Evolutionary conservation across 2,888 invertebrate genomes (phyloP), one percentile per base, ranked within the genome.

Genomic region (Sycophila texana): DNA sequence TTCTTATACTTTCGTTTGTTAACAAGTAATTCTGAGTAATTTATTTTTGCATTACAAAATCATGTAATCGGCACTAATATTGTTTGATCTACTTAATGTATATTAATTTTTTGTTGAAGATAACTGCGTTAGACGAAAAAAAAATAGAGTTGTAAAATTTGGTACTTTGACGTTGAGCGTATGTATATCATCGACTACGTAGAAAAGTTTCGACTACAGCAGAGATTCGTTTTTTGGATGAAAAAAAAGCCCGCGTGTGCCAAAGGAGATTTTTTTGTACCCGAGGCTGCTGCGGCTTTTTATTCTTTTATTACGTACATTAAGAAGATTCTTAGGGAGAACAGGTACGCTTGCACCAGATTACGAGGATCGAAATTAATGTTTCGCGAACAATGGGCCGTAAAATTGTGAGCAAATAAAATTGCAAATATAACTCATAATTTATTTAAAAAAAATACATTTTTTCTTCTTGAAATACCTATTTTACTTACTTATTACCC

Each of bases 351-450:
- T 68, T 76, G 74, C 60, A 74, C 70, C 49, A 66, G 18, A 30
- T 71, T 67, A 72, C 16, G 67, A 75, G 60, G 74, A 60, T 79
- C 71, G 39, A 75, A 71, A 80, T 76, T 55, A 26, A 76, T 67
- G 68, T 72, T 60, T 77, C 58, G 53, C 73, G 58, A 76, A 57
- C 72, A 60, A 70, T 67, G 83, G 83, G 86, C 83, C 83, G 83
- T 85, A 84, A 83, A 57, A 83, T 81, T 85, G 85, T 84, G 84
- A 84, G 82, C 81, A 83, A 85, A 82, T 83, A 83, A 84, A 81
- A 83, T 82, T 83, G 80, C 79, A 86, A 86, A 87, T 87, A 86
- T 85, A 87, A 85, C 79, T 83, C 82, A 84, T 87, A 87, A 88
- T 88, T 88, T 88, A 86, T 87, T 26, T 86, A 86, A 85, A 51